Percentiles rank a stretch among this genome's conserved stretches.
Evolutionary conservation across 1,140 invertebrate species (phyloP).

Genomic region (Ladona fulva): DNA sequence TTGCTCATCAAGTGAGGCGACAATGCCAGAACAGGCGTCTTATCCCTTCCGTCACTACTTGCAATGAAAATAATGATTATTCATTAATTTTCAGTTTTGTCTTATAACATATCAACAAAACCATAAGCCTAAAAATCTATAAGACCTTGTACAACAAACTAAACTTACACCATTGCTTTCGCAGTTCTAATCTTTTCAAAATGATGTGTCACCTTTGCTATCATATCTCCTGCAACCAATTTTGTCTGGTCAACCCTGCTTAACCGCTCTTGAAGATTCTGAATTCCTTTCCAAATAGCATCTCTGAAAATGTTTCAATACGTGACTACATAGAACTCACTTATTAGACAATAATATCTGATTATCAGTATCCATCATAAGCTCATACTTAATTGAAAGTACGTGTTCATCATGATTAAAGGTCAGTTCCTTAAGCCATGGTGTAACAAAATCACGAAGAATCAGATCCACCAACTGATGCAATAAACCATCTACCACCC

Average conservation of each 20-base stretch:
- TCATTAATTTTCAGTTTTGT: too few species aligned
- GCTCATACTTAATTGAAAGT: slow-evolving; percentile 38
- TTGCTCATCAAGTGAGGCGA: slow-evolving; percentile 62
- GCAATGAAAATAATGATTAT: too few species aligned
- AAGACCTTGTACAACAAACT: neutral
- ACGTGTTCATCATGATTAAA: slow-evolving; percentile 41
- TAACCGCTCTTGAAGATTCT: slow-evolving; percentile 63
- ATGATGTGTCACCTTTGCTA: slow-evolving; percentile 68
- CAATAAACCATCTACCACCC: slow-evolving; percentile 70
- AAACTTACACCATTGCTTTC: slow-evolving; percentile 37
- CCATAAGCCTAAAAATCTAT: too few species aligned
- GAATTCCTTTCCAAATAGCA: slow-evolving; percentile 70
- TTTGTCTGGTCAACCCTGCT: slow-evolving; percentile 68
- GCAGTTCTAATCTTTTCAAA: slow-evolving; percentile 75
- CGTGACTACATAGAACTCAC: too few species aligned
- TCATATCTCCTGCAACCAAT: slow-evolving; percentile 71
- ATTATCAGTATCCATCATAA: neutral
- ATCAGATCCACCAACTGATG: slow-evolving; percentile 73
- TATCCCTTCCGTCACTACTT: slow-evolving; percentile 46
- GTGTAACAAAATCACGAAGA: slow-evolving; percentile 66
- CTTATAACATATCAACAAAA: too few species aligned
- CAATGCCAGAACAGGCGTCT: slow-evolving; percentile 59
- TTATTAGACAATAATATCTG: too few species aligned
- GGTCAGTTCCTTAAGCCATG: slow-evolving; percentile 61
- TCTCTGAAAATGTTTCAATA: slow-evolving; percentile 47